These are phyloP conservation scores for Microctenopoma stevenorrisi DNA, from an alignment of 2,797 vertebrate species.

Conservation along the genomic window DNA sequence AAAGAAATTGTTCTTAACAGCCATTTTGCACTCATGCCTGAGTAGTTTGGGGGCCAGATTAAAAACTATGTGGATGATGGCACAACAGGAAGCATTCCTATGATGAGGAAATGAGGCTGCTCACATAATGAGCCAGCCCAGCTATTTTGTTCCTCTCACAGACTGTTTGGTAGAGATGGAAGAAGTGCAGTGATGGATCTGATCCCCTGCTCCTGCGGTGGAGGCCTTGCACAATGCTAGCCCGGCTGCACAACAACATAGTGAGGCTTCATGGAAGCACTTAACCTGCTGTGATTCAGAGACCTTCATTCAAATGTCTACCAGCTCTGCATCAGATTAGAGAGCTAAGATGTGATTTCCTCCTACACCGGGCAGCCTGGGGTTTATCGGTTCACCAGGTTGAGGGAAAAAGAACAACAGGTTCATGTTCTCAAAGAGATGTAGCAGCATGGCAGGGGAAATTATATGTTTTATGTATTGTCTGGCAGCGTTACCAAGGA, in stretches of 20 bases:
- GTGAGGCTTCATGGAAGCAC: conserved; percentile 79
- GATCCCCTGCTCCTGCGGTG: conserved; percentile 54
- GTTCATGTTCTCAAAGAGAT: conserved; percentile 59
- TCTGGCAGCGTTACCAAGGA: conserved; percentile 24
- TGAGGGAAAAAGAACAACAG: conserved; percentile 54
- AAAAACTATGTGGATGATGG: conserved; percentile 76
- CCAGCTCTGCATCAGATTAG: conserved; percentile 78
- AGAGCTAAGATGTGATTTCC: conserved; percentile 80
- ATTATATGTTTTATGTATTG: conserved; percentile 38
- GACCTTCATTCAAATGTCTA: conserved; percentile 72
- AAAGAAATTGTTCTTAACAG: conserved; percentile 81
- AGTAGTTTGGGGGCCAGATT: conserved; percentile 73
- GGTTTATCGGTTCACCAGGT: conserved; percentile 70
- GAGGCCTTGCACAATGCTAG: conserved; percentile 61
- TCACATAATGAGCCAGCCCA: conserved; percentile 75
- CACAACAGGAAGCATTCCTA: conserved; percentile 82
- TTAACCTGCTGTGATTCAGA: conserved; percentile 78
- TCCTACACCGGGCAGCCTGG: conserved; percentile 61
- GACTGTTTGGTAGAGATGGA: conserved; percentile 71
- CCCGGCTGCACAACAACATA: conserved; percentile 60
- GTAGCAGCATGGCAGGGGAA: conserved; percentile 24
- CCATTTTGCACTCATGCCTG: conserved; percentile 76
- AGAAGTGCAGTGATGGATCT: conserved; percentile 74
- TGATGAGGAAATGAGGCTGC: conserved; percentile 82
- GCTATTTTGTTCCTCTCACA: conserved; percentile 57